Evolutionary conservation across 2,113 vertebrate species (phyloP), one percentile per base, ranked within the genome.

Genomic region (Morone saxatilis): DNA sequence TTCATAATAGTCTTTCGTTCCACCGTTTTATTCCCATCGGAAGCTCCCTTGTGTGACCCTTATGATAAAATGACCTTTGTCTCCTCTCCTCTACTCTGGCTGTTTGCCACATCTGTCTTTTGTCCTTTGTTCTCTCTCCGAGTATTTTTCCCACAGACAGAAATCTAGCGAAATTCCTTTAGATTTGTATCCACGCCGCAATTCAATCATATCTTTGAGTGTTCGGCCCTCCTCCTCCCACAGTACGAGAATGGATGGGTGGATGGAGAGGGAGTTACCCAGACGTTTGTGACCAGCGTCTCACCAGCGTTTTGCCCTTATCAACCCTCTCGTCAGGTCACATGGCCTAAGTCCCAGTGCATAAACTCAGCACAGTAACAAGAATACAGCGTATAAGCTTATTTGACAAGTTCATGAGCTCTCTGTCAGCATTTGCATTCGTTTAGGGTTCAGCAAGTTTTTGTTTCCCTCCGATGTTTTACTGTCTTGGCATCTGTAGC

Each of bases 81-180:
- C 56, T 65, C 40, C 62, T 65, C 83, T 81, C 51, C 67, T 72
- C 68, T 47, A 20, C 48, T 63, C 41, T 88, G 89, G 90, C 83
- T 38, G 0, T 81, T 77, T 85, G 85, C 91, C 91, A 88, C 91
- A 84, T 94, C 80, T 90, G 88, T 89, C 90, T 87, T 86, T 93
- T 94, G 90, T 93, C 75, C 31, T 84, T 89, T 91, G 81, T 91
- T 91, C 77, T 73, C 77, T 73, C 69, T 16, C n/a, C 14, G 12
- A 78, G 57, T 66, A 38, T 81, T 86, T 89, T 87, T 85, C 88
- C 88, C 83, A 86, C 84, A 84, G 73, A 81, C 53, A 74, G 67
- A 89, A 71, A 86, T 93, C 75, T 75, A 59, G 45, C 88, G 62
- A 77, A 91, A 92, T 91, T 87, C 86, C 71, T 83, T 79, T 31